Conservation (phyloP, 2,888 invertebrate species). For the Actias luna region DNA sequence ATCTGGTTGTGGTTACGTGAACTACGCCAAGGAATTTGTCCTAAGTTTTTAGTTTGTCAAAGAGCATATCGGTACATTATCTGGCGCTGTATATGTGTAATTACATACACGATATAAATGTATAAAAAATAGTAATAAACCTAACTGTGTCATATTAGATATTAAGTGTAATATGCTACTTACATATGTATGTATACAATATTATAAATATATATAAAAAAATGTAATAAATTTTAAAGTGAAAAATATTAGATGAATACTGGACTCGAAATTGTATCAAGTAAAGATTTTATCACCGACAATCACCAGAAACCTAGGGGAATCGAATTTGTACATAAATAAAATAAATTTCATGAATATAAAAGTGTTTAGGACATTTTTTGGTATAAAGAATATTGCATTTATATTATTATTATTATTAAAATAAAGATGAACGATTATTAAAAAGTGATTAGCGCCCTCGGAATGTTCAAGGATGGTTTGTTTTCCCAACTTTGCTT, state of each 20-base stretch:
- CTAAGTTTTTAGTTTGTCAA: conserved; percentile 29
- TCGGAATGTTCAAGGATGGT: conserved; percentile 74
- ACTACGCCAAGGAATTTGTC: not conserved
- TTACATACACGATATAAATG: conserved; percentile 75
- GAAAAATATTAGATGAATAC: conserved; percentile 73
- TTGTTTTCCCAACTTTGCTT: conserved; percentile 67
- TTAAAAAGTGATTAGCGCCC: conserved; percentile 38
- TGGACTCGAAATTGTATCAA: conserved; percentile 52
- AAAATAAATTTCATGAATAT: conserved; percentile 52
- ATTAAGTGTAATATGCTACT: conserved; percentile 79
- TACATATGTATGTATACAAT: conserved; percentile 65
- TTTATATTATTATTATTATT: conserved; percentile 63
- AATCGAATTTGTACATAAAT: conserved; percentile 72
- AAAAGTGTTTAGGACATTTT: conserved; percentile 56
- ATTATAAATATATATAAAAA: conserved; percentile 71
- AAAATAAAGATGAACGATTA: conserved; percentile 43
- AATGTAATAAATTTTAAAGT: conserved; percentile 56
- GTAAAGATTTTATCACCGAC: conserved; percentile 50
- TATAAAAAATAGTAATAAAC: conserved; percentile 75
- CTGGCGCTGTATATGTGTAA: conserved; percentile 74
- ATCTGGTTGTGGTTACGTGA: conserved; percentile 13
- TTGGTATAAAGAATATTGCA: conserved; percentile 73
- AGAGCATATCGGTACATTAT: conserved; percentile 53
- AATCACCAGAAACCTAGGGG: conserved; percentile 44
- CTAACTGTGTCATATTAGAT: conserved; percentile 81